These are phyloP conservation scores for Drosophila robusta DNA, from an alignment of 2,888 invertebrate species.

Conservation along the genomic window DNA sequence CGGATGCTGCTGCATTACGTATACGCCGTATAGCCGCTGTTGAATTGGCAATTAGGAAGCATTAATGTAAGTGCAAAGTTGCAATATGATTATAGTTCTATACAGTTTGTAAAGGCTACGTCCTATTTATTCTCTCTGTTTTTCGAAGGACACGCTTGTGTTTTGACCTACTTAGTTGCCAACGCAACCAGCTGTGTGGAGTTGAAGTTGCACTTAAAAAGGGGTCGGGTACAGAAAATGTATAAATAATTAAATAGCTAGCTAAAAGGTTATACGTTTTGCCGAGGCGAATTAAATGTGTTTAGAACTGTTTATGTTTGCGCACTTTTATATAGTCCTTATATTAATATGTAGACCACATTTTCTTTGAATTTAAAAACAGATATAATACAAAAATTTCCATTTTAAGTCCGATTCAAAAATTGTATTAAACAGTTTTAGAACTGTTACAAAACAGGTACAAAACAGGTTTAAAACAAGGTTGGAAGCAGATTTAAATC, in stretches of 20 bases:
- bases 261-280: not conserved
- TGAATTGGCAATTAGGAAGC: constrained; percentile 38
- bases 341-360: too few relatives aligned
- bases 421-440: too few relatives aligned
- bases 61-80: constrained; percentile 22
- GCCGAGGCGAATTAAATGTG: not conserved
- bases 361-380: too few relatives aligned
- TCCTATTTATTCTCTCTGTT: not conserved
- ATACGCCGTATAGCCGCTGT: constrained; percentile 12
- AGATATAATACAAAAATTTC: too few relatives aligned
- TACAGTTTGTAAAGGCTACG: not conserved
- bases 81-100: constrained; percentile 8
- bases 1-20: constrained; percentile 8
- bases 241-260: not conserved
- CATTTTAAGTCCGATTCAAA: too few relatives aligned
- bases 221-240: too few relatives aligned
- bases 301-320: too few relatives aligned
- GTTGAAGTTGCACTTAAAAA: not conserved
- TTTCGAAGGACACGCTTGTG: constrained; percentile 21
- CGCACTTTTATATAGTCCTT: too few relatives aligned
- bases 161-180: constrained; percentile 41
- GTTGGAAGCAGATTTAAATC: too few relatives aligned
- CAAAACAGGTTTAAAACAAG: too few relatives aligned
- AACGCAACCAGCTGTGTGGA: constrained; percentile 15
- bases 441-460: too few relatives aligned